phyloP scores from a whole-genome alignment of 2,888 invertebrate species.

The Timema podura region DNA sequence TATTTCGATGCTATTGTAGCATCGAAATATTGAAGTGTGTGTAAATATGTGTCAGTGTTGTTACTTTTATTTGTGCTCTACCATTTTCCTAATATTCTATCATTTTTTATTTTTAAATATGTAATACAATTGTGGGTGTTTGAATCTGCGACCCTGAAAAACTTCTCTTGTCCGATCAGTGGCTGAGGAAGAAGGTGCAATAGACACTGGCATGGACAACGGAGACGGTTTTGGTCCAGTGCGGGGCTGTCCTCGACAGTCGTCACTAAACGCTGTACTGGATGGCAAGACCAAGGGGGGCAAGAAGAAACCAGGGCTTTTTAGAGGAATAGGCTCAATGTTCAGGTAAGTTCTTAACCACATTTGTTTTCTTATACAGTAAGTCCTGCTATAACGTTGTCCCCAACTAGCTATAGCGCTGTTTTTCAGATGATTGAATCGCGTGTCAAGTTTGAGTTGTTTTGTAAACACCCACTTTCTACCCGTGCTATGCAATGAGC shows the following conservation, averaged over 20 bases:
- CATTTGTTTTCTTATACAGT: no score
- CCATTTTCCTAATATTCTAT: no score
- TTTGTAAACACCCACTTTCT: no score
- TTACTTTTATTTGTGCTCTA: no score
- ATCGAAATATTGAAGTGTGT: no score
- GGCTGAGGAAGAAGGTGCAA: constrained; percentile 48
- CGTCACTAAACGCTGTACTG: constrained; percentile 64
- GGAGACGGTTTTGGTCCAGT: constrained; percentile 41
- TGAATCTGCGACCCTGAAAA: no score
- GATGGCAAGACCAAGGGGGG: constrained; percentile 52
- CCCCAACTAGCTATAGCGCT: constrained; percentile 20
- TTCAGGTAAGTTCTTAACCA: constrained; percentile 56
- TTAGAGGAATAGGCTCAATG: constrained; percentile 76
- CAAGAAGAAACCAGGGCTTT: constrained; percentile 69
- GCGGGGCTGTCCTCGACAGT: constrained; percentile 69
- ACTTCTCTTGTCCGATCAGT: constrained; percentile 37
- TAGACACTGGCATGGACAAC: constrained; percentile 38
- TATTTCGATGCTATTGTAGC: no score
- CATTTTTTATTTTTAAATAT: no score
- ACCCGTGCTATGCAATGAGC: no score
- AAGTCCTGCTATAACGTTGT: background rate
- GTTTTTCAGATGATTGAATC: constrained; percentile 15
- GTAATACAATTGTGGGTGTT: no score
- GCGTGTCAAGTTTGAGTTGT: constrained; percentile 16
- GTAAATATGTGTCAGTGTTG: no score